Base-by-base conservation (phyloP, 2,888 invertebrate species). In the Dione juno region DNA sequence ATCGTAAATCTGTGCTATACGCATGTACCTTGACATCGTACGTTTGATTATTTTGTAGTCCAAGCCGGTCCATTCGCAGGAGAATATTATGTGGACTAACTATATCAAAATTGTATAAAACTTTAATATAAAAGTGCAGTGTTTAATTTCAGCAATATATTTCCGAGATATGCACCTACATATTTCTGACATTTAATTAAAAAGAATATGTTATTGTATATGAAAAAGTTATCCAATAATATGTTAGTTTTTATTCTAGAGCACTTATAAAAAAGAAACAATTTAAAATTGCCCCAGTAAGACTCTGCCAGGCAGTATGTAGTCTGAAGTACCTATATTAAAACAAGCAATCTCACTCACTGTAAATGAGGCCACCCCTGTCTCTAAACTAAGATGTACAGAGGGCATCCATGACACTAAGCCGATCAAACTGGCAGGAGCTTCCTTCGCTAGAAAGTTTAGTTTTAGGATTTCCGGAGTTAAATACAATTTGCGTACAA, bases 391-490 rank as follows among this genome's bases (percentile, higher is more conserved):
- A 61, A 45, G 61, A 61, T 16, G 61, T 61, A 45, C 61, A 43
- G 43, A 45, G 61, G n/a, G 61, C 13, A 35, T 45, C 45, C 45
- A 52, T 52, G 67, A 59, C 50, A 59, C 28, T 59, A 67, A 67
- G 67, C 58, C 59, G 50, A 59, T 67, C 13, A 59, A 59, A 67
- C 67, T 67, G 67, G 28, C 59, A 43, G 59, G 59, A 59, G 67
- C 67, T 67, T 59, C 59, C 67, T 28, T 14, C 50, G 19, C 59
- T 52, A 41, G 41, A 59, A 67, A 67, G 67, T 67, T 67, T 67
- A 41, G 67, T 67, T 67, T 52, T 59, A 21, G 58, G 41, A 67
- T 59, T 50, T 59, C 59, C 28, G 59, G 2, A 59, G 52, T 67
- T 50, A 50, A 58, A 58, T 48, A 67, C 58, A 21, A 66, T 67